Conservation (phyloP, 53 echinoderm and acorn worm genomes). For the Patiria pectinifera region DNA sequence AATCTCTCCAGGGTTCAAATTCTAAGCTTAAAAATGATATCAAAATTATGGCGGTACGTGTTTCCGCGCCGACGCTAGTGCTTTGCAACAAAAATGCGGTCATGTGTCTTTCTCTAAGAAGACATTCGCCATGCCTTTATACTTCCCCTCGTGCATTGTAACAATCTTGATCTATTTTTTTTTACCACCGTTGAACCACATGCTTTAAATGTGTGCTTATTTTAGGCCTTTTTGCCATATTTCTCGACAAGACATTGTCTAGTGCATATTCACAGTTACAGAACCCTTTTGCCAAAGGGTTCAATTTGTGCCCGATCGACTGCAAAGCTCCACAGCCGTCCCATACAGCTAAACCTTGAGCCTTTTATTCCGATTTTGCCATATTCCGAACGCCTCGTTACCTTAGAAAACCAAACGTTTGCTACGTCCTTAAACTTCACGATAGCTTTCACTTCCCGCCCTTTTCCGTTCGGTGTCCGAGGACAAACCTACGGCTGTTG, state of each 20-base stretch:
- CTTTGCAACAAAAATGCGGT: too few relatives aligned
- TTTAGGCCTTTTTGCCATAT: background rate
- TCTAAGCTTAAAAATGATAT: too few relatives aligned
- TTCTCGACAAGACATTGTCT: background rate
- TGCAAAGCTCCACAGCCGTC: background rate
- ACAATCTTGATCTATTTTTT: too few relatives aligned
- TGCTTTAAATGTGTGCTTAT: too few relatives aligned
- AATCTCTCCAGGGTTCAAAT: too few relatives aligned
- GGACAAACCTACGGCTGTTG: slow-evolving; percentile 42
- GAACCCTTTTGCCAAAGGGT: background rate
- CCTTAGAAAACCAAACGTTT: slow-evolving; percentile 27
- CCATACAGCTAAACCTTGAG: background rate
- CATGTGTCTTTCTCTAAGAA: too few relatives aligned
- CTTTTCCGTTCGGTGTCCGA: background rate
- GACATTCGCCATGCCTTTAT: too few relatives aligned
- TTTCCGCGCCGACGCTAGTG: too few relatives aligned
- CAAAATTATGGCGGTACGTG: too few relatives aligned
- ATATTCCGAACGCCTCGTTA: slow-evolving; percentile 12
- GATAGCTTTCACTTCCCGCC: slow-evolving; percentile 17
- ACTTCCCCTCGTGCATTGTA: too few relatives aligned
- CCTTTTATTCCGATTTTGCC: slow-evolving; percentile 25
- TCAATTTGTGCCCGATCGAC: background rate
- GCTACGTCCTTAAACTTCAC: slow-evolving; percentile 6
- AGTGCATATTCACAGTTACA: background rate
- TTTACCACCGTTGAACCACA: too few relatives aligned